A percentile compares a stretch with the other conserved stretches of the same genome.
phyloP scores from a whole-genome alignment of 2,797 vertebrate species.

The Novumbra hubbsi region DNA sequence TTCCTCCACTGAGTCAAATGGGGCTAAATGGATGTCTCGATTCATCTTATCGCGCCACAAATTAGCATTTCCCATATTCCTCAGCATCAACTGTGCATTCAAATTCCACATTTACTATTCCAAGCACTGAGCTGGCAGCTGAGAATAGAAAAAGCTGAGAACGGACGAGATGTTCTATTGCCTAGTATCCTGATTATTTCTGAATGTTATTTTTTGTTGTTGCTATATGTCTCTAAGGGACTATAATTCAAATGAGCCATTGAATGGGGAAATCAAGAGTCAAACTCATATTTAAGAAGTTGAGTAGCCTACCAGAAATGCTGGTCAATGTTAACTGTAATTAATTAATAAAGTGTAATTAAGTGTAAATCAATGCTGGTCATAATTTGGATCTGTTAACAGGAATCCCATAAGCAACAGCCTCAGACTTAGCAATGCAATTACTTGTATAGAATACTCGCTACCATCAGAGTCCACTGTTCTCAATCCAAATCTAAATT shows the following conservation, averaged over 20 bases:
- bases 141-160: conserved; percentile 24
- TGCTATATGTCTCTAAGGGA: conserved; percentile 39
- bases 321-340: conserved; percentile 38
- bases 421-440: conserved; percentile 23
- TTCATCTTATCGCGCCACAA: conserved; percentile 81
- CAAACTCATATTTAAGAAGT: conserved; percentile 56
- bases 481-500: background rate
- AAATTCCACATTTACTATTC: conserved; percentile 76
- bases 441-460: background rate
- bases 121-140: conserved; percentile 68
- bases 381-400: conserved; percentile 43
- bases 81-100: conserved; percentile 75
- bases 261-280: conserved; percentile 58
- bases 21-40: conserved; percentile 83
- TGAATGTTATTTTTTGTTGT: conserved; percentile 65
- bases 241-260: conserved; percentile 61
- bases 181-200: conserved; percentile 67
- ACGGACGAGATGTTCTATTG: conserved; percentile 39
- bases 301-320: conserved; percentile 30
- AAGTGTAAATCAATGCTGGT: conserved; percentile 30
- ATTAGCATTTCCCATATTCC: conserved; percentile 83
- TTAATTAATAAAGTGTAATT: conserved; percentile 17
- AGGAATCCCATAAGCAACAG: conserved; percentile 29
- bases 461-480: background rate
- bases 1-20: conserved; percentile 83